Percentiles rank a stretch among this genome's conserved stretches.
phyloP scores from a whole-genome alignment of 1,140 invertebrate species.

The Lordiphosa collinella region DNA sequence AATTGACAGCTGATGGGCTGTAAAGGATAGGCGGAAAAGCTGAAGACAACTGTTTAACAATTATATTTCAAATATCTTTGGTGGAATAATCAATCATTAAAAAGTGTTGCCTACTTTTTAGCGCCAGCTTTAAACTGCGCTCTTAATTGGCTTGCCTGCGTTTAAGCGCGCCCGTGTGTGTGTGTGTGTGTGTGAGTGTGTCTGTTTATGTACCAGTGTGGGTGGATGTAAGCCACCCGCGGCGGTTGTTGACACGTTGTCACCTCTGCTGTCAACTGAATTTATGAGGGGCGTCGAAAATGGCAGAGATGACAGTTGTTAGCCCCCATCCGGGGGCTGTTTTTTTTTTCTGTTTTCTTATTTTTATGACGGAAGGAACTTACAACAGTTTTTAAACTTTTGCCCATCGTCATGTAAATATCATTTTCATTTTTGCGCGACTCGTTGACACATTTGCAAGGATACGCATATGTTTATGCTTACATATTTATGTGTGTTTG shows the following conservation, averaged over 20 bases:
- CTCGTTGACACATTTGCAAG: slow-evolving; percentile 55
- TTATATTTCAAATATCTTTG: background rate
- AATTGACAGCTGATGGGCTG: slow-evolving; percentile 8
- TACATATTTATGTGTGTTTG: slow-evolving; percentile 6
- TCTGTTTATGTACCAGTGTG: background rate
- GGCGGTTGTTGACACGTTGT: slow-evolving; percentile 74
- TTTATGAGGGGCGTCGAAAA: slow-evolving; percentile 48
- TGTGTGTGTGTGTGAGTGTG: background rate
- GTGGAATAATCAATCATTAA: slow-evolving; percentile 49
- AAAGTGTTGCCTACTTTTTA: slow-evolving; percentile 26
- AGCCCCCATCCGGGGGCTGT: slow-evolving; percentile 15
- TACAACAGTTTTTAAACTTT: slow-evolving; percentile 45
- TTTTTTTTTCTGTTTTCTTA: slow-evolving; percentile 4
- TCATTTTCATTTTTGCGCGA: slow-evolving; percentile 61
- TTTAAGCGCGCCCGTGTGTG: background rate
- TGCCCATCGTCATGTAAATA: slow-evolving; percentile 52
- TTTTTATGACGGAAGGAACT: slow-evolving; percentile 14
- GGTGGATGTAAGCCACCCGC: slow-evolving; percentile 41
- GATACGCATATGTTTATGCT: slow-evolving; percentile 33
- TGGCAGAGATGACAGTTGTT: slow-evolving; percentile 18
- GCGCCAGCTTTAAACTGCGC: slow-evolving; percentile 31
- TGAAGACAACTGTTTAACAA: no score
- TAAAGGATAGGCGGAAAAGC: no score
- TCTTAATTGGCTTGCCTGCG: slow-evolving; percentile 46
- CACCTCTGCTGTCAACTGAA: slow-evolving; percentile 69